A percentile compares a stretch with the other conserved stretches of the same genome.
Evolutionary conservation across 2,113 vertebrate genomes (phyloP).

Genomic region (Cairina moschata): DNA sequence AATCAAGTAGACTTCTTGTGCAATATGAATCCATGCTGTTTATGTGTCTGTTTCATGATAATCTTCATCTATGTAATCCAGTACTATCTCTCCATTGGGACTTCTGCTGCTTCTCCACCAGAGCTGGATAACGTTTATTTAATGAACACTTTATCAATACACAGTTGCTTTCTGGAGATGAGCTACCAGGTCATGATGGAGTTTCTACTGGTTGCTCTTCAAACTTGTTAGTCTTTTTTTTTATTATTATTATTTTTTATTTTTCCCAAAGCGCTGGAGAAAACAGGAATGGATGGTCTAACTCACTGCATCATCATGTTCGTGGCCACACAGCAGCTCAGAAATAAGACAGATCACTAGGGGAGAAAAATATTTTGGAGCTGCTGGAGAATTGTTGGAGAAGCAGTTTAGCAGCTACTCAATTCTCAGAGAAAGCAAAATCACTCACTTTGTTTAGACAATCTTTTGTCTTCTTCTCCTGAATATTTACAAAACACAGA

Average conservation of each 20-base stretch:
- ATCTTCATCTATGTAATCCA: not conserved
- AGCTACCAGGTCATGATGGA: not conserved
- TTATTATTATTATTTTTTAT: not conserved
- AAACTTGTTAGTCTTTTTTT: not conserved
- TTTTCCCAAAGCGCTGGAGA: rapidly evolving
- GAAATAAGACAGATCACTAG: not conserved
- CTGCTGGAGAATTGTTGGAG: not conserved
- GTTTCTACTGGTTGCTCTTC: not conserved
- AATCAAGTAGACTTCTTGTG: rapidly evolving
- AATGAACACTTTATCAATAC: not conserved
- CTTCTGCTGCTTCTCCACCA: not conserved
- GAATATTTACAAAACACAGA: not conserved
- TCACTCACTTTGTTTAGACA: not conserved
- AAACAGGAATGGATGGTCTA: not conserved
- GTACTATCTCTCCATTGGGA: not conserved
- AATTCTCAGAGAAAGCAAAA: not conserved
- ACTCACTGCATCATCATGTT: rapidly evolving
- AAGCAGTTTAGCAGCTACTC: not conserved
- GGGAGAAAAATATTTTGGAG: not conserved
- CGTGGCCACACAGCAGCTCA: not conserved
- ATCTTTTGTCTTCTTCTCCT: not conserved
- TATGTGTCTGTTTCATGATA: not conserved
- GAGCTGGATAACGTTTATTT: not conserved
- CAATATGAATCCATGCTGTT: not conserved
- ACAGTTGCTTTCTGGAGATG: not conserved